These are phyloP conservation scores for Leucania comma DNA, from an alignment of 2,888 invertebrate genomes.

Conservation along the genomic window DNA sequence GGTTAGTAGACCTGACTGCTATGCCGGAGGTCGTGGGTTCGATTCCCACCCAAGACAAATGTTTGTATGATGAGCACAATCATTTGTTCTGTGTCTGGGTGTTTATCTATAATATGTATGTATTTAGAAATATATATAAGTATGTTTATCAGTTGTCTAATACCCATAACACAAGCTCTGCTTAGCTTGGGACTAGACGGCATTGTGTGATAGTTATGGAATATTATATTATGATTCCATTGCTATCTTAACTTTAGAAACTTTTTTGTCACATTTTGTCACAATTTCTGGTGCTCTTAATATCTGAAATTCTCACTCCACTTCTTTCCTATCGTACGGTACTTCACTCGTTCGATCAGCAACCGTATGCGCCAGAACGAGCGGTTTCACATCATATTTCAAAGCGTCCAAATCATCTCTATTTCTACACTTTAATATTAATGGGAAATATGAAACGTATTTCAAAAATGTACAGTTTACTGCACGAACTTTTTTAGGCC, in stretches of 20 bases:
- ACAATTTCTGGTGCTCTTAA: constrained; percentile 1
- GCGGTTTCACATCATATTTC: constrained; percentile 50
- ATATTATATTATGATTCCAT: no score
- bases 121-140: no score
- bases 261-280: background rate
- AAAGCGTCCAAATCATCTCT: constrained; percentile 34
- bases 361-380: constrained; percentile 27
- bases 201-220: no score
- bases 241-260: constrained; percentile 1
- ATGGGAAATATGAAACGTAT: constrained; percentile 32
- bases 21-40: no score
- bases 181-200: no score
- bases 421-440: constrained; percentile 39
- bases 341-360: constrained; percentile 42
- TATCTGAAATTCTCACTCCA: constrained; percentile 21
- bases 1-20: no score
- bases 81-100: no score
- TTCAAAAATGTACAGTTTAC: constrained; percentile 15
- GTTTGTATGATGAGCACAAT: no score
- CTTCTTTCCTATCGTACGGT: constrained; percentile 13
- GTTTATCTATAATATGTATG: no score
- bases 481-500: constrained; percentile 1
- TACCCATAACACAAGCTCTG: no score
- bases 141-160: no score
- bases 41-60: no score